Evolutionary conservation across 2,888 invertebrate genomes (phyloP), one percentile per base, ranked within the genome.

Genomic region (Cotesia congregata): DNA sequence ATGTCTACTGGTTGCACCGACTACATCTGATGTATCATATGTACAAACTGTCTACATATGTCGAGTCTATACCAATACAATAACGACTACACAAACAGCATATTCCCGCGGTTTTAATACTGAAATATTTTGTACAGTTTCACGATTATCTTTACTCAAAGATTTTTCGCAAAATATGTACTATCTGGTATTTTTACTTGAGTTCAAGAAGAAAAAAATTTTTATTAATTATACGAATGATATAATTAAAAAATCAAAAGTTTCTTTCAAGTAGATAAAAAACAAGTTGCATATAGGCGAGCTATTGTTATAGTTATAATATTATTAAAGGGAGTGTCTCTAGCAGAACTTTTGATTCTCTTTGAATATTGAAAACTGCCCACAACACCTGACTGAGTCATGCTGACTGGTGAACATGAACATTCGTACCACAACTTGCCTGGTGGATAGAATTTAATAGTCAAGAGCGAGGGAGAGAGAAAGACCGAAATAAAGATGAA

Each of bases 91-190:
- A 62, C 15, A 7, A 17, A 62, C n/a, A 6, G 83, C 84, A 83
- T 86, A 30, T 87, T 85, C 85, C 84, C 86, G 86, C 84, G 86
- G 85, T 87, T 89, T 88, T 88, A 88, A 89, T 89, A 88, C 87
- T 88, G 88, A 89, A 89, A 88, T 88, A 88, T 89, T 88, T 87
- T 87, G 86, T 87, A 85, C 88, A 88, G 86, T 75, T 72, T 72
- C 7, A 62, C 62, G 20, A 70, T 59, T 68, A 61, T 40, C 40
- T 72, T 64, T 15, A 64, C 50, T 64, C 9, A 12, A 12, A 1
- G 3, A 9, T 50, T 50, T 50, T 50, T 50, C 39, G 30, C 30
- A 0, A 30, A 30, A 30, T 30, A 30, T 30, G 30, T 30, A 30
- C 30, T 30, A 30, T 30, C 30, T 30, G 30, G 3, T 30, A 30